These are phyloP conservation scores for Aplodontia rufa DNA, from an alignment of 2,113 vertebrate species.

Conservation along the genomic window DNA sequence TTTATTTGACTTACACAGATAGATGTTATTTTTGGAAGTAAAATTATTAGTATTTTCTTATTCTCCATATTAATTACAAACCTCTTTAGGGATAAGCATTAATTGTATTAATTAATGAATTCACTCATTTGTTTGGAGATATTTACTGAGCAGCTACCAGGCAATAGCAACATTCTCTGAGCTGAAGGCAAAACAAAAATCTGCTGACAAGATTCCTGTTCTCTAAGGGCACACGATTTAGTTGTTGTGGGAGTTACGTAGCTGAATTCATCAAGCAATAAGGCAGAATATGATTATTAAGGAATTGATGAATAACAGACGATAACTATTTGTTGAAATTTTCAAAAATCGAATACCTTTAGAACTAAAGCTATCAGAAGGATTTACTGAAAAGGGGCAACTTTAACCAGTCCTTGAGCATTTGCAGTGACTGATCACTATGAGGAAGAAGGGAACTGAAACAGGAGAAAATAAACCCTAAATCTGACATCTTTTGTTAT, in stretches of 20 bases:
- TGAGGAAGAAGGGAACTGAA: not conserved
- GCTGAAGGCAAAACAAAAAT: not conserved
- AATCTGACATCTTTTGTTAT: not conserved
- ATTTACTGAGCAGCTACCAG: not conserved
- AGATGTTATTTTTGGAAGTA: constrained; percentile 19
- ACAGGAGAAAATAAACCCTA: not conserved
- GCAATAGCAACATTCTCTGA: not conserved
- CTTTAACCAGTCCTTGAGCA: not conserved
- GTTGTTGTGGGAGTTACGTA: not conserved
- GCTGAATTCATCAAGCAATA: constrained; percentile 33
- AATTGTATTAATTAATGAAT: constrained; percentile 37
- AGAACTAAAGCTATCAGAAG: not conserved
- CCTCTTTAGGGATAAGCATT: constrained; percentile 16
- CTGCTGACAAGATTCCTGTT: not conserved
- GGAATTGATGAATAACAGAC: not conserved
- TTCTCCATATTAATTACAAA: constrained; percentile 14
- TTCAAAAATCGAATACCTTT: not conserved
- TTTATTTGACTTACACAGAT: constrained; percentile 21
- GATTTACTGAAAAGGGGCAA: not conserved
- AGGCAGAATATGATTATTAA: constrained; percentile 5
- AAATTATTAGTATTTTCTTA: not conserved
- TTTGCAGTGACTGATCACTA: not conserved
- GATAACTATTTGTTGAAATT: not conserved
- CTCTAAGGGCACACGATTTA: not conserved
- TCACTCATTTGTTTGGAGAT: not conserved